Conservation (phyloP, 2,888 invertebrate species). For the Lottia gigantea region DNA sequence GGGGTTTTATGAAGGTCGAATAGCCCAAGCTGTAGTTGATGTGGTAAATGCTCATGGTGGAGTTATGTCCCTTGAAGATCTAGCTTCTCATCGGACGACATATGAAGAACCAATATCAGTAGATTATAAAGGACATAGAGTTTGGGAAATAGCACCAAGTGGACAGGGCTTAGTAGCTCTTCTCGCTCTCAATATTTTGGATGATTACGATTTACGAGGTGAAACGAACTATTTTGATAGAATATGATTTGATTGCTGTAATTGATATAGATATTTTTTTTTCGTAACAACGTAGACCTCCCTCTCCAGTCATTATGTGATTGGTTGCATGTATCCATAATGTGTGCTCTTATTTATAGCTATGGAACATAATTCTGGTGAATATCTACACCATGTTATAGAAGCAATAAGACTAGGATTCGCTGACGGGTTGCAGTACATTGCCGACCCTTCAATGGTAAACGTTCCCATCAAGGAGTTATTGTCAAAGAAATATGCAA, state of each 20-base stretch:
- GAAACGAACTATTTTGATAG: conserved; percentile 16
- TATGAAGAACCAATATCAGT: conserved; percentile 56
- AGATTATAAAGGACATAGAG: conserved; percentile 55
- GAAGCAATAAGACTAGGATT: conserved; percentile 67
- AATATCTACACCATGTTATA: conserved; percentile 67
- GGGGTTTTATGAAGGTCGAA: conserved; percentile 62
- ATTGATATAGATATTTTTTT: too few species aligned
- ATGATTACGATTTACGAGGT: conserved; percentile 63
- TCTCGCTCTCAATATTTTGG: conserved; percentile 65
- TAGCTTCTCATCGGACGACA: conserved; percentile 51
- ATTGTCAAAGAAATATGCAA: conserved; percentile 64
- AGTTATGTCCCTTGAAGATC: conserved; percentile 59
- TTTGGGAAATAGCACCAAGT: conserved; percentile 69
- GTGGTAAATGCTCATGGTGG: conserved; percentile 60
- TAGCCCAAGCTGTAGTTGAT: conserved; percentile 57
- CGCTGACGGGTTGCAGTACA: conserved; percentile 62
- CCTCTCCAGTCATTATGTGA: too few species aligned
- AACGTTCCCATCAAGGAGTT: conserved; percentile 57
- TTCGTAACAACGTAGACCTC: too few species aligned
- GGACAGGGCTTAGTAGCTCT: conserved; percentile 68
- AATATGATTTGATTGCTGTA: background rate
- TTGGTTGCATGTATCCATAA: too few species aligned
- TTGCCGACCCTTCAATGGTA: conserved; percentile 61
- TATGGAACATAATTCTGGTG: conserved; percentile 62
- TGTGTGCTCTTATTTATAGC: too few species aligned